Base-by-base conservation (phyloP, 2,888 invertebrate species). In the Tachina grossa region DNA sequence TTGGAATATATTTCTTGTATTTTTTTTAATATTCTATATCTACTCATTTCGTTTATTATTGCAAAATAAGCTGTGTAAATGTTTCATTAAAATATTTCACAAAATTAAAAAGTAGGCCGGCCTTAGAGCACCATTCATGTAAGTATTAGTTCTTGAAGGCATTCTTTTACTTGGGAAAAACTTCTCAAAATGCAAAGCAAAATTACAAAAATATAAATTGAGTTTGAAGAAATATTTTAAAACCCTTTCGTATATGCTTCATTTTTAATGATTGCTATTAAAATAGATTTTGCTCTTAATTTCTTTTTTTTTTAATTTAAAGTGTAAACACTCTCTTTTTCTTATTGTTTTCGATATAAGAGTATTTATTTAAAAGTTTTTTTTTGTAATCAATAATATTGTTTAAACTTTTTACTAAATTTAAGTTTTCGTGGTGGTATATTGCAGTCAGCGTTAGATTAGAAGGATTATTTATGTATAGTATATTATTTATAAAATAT, bases 391-490 rank as follows among this genome's bases (percentile, higher is more conserved):
- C 49, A 31, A 51, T 65, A 31, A 39, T 51, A 47, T 68, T 66
- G n/a, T 66, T 66, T 79, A 76, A 76, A 89, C 49, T 77, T 88
- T 83, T 61, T 83, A 74, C 59, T 84, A 84, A 76, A 76, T 80
- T 80, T 83, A 78, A 53, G 68, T 59, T 77, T 83, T 89, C 88
- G 89, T 91, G 90, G 90, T 90, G 90, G 91, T 90, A 91, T 89
- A 90, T 89, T 90, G 90, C 90, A 90, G 91, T 91, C 91, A 90
- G 91, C 90, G 90, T 90, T 91, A 89, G 71, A 85, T 82, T 74
- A 85, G 85, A 90, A 86, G 91, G 91, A 90, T 83, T 80, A 86
- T 79, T 81, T 84, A 75, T 74, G 49, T 82, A 75, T 81, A 31
- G 31, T 31, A 31, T 31, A 31, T 31, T 31, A 31, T 47, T 57